Evolutionary conservation across 2,113 vertebrate species (phyloP).

Genomic region (Phaetusa simplex): DNA sequence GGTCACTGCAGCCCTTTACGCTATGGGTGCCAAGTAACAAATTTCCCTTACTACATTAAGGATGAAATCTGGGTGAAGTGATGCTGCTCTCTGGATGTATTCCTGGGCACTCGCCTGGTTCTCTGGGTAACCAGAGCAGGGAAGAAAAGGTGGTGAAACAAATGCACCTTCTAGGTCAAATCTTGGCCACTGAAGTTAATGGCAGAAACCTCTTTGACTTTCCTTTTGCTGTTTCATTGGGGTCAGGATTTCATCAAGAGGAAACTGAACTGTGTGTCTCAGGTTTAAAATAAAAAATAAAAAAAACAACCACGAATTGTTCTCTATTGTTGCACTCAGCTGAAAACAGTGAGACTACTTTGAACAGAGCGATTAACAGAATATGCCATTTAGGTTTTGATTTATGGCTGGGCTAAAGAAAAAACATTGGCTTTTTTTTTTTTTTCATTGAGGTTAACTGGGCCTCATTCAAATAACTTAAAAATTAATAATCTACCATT

Average conservation of each 20-base stretch:
- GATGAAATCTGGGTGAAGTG: background rate
- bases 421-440: background rate
- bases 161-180: background rate
- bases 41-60: background rate
- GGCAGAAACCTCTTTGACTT: background rate
- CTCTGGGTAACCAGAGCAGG: background rate
- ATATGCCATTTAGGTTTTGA: background rate
- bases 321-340: background rate
- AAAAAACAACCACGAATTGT: background rate
- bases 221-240: background rate
- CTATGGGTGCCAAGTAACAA: fast-evolving
- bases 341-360: background rate
- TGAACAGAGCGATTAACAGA: background rate
- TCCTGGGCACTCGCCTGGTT: background rate
- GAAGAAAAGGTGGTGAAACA: background rate
- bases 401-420: background rate
- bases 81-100: background rate
- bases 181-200: background rate
- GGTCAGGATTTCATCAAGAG: background rate
- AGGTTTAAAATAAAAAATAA: background rate
- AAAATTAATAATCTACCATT: background rate
- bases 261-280: background rate
- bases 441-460: background rate
- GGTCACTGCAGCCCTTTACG: background rate
- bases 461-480: background rate